Evolutionary conservation across 1,140 invertebrate genomes (phyloP), one percentile per base, ranked within the genome.

Genomic region (Belonocnema kinseyi): DNA sequence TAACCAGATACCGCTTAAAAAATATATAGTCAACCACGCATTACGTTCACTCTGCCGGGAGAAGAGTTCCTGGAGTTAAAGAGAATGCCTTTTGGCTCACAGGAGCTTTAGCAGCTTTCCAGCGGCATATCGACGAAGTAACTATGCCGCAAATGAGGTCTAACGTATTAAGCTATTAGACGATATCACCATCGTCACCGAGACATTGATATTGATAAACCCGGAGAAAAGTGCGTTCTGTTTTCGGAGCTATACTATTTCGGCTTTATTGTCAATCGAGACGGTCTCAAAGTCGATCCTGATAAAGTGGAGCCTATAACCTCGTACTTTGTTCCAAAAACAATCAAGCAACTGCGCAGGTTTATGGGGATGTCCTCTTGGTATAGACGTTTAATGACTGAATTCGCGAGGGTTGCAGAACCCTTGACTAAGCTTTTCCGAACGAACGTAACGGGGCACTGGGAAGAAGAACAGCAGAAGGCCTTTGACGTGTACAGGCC

Each of bases 261-360:
- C 0, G 50, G 50, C 0, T 73, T 40, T 46, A 21, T 73, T 0
- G 11, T 70, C 3, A 50, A 70, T 46, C 50, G 50, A 11, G 14
- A 52, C 0, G 72, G 77, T 16, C 19, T 77, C 1, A 56, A 46
- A 1, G 7, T 61, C 3, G 61, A 71, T 26, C 56, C 50, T 1
- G 72, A 71, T 2, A 50, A 61, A n/a, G 46, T 77, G 0, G 40
- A n/a, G 6, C 54, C 88, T 14, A 76, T 87, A 16, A 7, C 14
- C 0, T 73, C 82, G 16, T 82, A 77, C 40, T 79, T 83, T 0
- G 40, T 51, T n/a, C 86, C 87, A 6, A 54, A n/a, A 1, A 83
- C 83, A 74, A 51, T 80, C 2, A 79, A 85, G 19, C 79, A 87
- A 77, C 46, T 87, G 19, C 71, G 81, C 17, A n/a, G n/a, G n/a